Conservation (phyloP, 2,113 vertebrate species). For the Pterocles burchelli region DNA sequence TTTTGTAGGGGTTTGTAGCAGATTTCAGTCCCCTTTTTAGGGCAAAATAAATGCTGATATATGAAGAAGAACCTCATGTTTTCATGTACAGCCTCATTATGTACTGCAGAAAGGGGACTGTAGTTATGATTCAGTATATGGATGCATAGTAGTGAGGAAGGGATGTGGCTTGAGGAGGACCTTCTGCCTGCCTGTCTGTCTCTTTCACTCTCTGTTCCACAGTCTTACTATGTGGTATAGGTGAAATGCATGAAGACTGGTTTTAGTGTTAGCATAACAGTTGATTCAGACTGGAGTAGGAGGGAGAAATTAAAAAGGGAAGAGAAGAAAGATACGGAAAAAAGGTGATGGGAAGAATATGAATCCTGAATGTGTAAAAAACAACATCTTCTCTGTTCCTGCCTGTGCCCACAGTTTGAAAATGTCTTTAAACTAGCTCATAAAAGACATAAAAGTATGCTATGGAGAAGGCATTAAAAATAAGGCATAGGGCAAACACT, state of each 20-base stretch:
- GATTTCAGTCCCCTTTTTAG: neutral
- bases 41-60: neutral
- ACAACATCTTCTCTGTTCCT: neutral
- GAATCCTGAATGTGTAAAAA: neutral
- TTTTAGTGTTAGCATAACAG: neutral
- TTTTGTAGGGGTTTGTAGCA: neutral
- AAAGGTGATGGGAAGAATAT: neutral
- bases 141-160: neutral
- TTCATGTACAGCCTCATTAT: neutral
- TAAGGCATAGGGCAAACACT: neutral
- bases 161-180: neutral
- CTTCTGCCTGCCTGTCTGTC: neutral
- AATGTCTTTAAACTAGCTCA: neutral
- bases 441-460: neutral
- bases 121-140: neutral
- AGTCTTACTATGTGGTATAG: neutral
- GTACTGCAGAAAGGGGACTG: neutral
- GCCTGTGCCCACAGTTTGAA: neutral
- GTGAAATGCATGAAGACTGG: neutral
- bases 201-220: neutral
- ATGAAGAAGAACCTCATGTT: neutral
- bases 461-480: neutral
- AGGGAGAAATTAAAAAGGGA: neutral
- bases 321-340: neutral
- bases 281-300: neutral